A percentile compares a stretch with the other conserved stretches of the same genome.
Conservation (phyloP, 2,113 vertebrate species). For the Plecotus auritus region DNA sequence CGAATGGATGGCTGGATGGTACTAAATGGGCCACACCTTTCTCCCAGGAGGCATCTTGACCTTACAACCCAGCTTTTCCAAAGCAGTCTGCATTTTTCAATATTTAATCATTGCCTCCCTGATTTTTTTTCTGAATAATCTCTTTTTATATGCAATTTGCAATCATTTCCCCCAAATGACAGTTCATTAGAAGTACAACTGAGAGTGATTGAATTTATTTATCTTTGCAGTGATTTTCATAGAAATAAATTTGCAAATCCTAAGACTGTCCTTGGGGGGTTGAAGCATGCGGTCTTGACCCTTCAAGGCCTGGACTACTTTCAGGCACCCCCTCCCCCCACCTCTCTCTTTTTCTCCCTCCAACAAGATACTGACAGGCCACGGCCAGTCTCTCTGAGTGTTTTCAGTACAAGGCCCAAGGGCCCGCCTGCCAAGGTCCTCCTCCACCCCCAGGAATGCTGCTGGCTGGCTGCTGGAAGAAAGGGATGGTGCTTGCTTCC, state of each 20-base stretch:
- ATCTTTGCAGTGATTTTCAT: constrained; percentile 44
- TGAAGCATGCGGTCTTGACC: not conserved
- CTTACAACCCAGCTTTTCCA: not conserved
- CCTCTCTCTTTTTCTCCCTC: not conserved
- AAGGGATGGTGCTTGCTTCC: not conserved
- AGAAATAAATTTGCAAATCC: constrained; percentile 9
- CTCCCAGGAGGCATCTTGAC: not conserved
- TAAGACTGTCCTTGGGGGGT: not conserved
- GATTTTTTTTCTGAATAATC: constrained; percentile 28
- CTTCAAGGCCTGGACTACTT: not conserved
- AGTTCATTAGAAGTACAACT: constrained; percentile 57
- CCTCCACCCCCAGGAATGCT: constrained; percentile 9
- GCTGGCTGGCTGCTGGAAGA: not conserved
- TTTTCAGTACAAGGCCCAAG: not conserved
- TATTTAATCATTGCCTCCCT: constrained; percentile 39
- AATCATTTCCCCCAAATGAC: constrained; percentile 56
- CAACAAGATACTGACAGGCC: not conserved
- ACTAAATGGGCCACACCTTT: fast-evolving
- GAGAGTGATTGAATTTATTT: constrained; percentile 53
- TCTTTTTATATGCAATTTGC: constrained; percentile 61
- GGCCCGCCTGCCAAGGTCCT: not conserved
- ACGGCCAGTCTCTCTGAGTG: not conserved
- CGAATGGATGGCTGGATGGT: not conserved
- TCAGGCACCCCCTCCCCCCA: fast-evolving
- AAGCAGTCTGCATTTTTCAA: constrained; percentile 23